Evolutionary conservation across 1,140 invertebrate species (phyloP), one percentile per base, ranked within the genome.

Genomic region (Meloidogyne exigua): DNA sequence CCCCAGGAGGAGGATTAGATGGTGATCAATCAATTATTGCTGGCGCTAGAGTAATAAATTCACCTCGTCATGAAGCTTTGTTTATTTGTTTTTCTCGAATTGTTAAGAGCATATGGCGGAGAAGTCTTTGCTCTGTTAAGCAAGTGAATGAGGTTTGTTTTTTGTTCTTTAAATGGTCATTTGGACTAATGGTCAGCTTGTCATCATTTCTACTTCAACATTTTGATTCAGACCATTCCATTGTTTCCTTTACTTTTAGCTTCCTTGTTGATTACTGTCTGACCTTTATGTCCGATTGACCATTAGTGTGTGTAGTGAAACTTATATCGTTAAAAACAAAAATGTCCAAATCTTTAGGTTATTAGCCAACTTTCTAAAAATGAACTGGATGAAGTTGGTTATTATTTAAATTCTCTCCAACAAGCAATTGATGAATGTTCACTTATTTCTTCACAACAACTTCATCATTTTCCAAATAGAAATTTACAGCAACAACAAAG

Each of bases 1-100:
- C 80, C 15, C 80, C 81, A 7, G 68, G 42, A 49, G 68, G 44
- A 26, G 49, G 57, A 18, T 66, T 71, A 12, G 68, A 76, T 32
- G 79, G 32, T 13, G 72, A 79, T 36, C 69, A 80, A 2, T 74
- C 69, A 26, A 76, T 76, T 7, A 82, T 57, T 75, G 84, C 44
- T 57, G 81, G 57, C 76, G 90, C 67, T 91, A 65, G 91, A 77
- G 87, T 90, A 9, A 89, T 91, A 64, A 93, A 91, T 86, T 94
- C 93, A 2, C 91, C 92, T 4, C 95, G 95, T 88, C 95, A 97
- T 85, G 94, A 95, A 87, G 94, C 94, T 0, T 89, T 98, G 0
- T 98, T 96, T 73, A 81, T 78, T 36, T 83, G 85, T 64, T 84
- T 84, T 64, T 76, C 84, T 1, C 73, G 85, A 36, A 82, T 87